Evolutionary conservation across 1,140 invertebrate species (phyloP).

Genomic region (Megalonaias nervosa): DNA sequence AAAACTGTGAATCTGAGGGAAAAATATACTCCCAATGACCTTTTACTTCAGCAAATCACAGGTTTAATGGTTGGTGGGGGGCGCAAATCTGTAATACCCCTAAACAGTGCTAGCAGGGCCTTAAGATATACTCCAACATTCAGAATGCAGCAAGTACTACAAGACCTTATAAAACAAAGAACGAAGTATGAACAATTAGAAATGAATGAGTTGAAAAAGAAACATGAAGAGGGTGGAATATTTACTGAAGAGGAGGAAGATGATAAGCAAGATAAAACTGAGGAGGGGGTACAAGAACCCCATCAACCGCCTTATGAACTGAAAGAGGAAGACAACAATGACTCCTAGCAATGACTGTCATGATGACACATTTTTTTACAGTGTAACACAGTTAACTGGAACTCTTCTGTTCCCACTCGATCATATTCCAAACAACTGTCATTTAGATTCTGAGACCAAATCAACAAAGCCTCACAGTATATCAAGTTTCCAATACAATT

Average conservation of each 20-base stretch:
- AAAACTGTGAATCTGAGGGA: slow-evolving; percentile 40
- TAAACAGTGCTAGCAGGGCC: slow-evolving; percentile 54
- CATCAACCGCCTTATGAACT: no score
- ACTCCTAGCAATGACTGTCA: no score
- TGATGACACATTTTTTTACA: no score
- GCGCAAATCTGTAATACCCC: slow-evolving; percentile 47
- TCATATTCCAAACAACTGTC: no score
- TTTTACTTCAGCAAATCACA: slow-evolving; percentile 57
- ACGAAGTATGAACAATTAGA: slow-evolving; percentile 60
- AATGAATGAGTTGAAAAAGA: slow-evolving; percentile 52
- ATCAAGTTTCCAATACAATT: no score
- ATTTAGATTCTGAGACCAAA: no score
- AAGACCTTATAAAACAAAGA: slow-evolving; percentile 55
- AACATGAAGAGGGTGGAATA: slow-evolving; percentile 31
- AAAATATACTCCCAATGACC: slow-evolving; percentile 50
- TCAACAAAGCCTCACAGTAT: no score
- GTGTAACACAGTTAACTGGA: no score
- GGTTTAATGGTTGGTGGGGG: slow-evolving; percentile 45
- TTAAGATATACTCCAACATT: slow-evolving; percentile 63
- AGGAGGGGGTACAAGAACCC: no score
- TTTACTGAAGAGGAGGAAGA: slow-evolving; percentile 14
- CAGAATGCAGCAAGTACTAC: slow-evolving; percentile 62
- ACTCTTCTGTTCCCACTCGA: no score
- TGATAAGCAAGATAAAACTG: neutral
- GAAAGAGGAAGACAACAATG: no score